Conservation (phyloP, 2,888 invertebrate genomes). For the Rhamnusium bicolor region DNA sequence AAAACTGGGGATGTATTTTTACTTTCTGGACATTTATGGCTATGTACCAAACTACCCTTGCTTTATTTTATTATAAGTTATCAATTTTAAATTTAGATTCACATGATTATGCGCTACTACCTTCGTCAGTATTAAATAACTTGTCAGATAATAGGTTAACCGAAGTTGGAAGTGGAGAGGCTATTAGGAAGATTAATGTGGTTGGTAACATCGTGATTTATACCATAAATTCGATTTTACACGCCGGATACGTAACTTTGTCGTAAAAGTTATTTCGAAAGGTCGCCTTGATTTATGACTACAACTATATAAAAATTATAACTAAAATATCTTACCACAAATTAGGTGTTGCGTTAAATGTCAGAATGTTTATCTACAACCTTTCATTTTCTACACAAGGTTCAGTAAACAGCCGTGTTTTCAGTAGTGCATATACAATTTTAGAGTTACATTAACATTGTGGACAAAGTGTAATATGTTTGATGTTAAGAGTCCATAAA, state of each 20-base stretch:
- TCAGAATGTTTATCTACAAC: slow-evolving; percentile 10
- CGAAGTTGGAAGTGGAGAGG: slow-evolving; percentile 1
- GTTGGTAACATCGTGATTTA: slow-evolving; percentile 28
- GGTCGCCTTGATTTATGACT: slow-evolving; percentile 15
- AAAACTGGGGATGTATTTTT: too few species aligned
- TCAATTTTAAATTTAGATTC: background rate
- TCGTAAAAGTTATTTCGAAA: slow-evolving; percentile 12
- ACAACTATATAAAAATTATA: slow-evolving; percentile 10
- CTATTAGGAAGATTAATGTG: slow-evolving; percentile 29
- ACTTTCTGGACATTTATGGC: too few species aligned
- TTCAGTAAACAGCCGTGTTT: slow-evolving; percentile 2
- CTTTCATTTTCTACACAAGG: background rate
- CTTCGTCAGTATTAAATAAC: slow-evolving; percentile 5
- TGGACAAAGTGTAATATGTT: too few species aligned
- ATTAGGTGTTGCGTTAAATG: background rate
- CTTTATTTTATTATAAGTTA: too few species aligned
- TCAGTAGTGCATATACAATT: background rate
- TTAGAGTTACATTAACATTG: background rate
- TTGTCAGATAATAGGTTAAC: slow-evolving; percentile 7
- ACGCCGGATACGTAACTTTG: slow-evolving; percentile 9
- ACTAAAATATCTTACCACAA: slow-evolving; percentile 2
- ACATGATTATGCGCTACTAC: background rate
- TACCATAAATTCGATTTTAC: slow-evolving; percentile 21
- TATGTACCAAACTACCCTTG: too few species aligned
- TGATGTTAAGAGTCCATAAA: too few species aligned